Conservation (phyloP, 2,888 invertebrate species). For the Dynastes hyllus region DNA sequence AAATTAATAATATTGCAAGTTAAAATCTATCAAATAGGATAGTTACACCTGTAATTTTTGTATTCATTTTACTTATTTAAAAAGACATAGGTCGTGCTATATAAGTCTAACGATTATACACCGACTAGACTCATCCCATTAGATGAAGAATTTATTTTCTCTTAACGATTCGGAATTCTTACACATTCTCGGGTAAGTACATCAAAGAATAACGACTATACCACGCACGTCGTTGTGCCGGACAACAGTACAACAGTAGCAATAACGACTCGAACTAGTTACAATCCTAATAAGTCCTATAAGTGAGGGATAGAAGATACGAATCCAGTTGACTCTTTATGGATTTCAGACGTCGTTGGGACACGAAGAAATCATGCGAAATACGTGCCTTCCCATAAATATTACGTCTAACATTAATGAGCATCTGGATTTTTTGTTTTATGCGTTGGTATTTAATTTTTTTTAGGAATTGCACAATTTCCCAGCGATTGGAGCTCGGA, state of each 20-base stretch:
- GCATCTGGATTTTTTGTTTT: background rate
- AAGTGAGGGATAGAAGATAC: too few relatives aligned
- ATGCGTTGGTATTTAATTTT: background rate
- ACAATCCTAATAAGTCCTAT: too few relatives aligned
- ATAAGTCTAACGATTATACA: too few relatives aligned
- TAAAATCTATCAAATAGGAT: too few relatives aligned
- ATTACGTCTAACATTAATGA: slow-evolving; percentile 13
- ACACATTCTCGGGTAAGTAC: slow-evolving; percentile 9
- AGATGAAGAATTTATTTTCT: slow-evolving; percentile 2
- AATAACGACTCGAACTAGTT: too few relatives aligned
- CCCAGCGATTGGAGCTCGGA: background rate
- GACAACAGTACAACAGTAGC: too few relatives aligned
- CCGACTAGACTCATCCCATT: slow-evolving; percentile 7
- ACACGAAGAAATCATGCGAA: background rate
- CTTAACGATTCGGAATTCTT: slow-evolving; percentile 21
- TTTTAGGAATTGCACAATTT: slow-evolving; percentile 7
- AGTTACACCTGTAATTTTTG: too few relatives aligned
- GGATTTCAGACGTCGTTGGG: slow-evolving; percentile 6
- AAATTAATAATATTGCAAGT: too few relatives aligned
- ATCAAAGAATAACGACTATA: background rate
- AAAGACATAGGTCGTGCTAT: too few relatives aligned
- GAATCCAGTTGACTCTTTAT: slow-evolving; percentile 3
- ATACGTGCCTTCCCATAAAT: slow-evolving; percentile 27
- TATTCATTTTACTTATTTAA: too few relatives aligned
- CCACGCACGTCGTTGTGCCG: too few relatives aligned